Conservation (phyloP, 2,888 invertebrate genomes). For the Margaritifera margaritifera region DNA sequence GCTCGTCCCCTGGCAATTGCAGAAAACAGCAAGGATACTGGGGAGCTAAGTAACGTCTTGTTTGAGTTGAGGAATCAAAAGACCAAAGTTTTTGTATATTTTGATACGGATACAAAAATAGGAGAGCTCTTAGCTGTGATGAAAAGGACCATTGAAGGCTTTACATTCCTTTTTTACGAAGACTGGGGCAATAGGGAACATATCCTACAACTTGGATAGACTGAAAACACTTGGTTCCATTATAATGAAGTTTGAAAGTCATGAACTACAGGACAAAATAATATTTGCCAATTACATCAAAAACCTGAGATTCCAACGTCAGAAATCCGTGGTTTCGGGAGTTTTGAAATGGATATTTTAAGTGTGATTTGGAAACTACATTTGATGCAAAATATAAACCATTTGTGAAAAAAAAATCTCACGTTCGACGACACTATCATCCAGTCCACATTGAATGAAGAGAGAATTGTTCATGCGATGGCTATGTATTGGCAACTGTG, state of each 20-base stretch:
- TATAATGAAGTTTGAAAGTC: conserved; percentile 45
- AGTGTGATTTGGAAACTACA: conserved; percentile 50
- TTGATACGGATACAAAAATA: conserved; percentile 57
- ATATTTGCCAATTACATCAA: conserved; percentile 24
- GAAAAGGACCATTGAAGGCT: conserved; percentile 32
- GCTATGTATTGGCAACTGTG: conserved; percentile 54
- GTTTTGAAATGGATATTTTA: conserved; percentile 58
- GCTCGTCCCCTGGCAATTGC: conserved; percentile 39
- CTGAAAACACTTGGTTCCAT: conserved; percentile 50
- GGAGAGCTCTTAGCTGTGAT: conserved; percentile 43
- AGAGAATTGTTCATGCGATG: conserved; percentile 54
- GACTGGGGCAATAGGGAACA: conserved; percentile 55
- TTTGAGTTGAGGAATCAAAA: conserved; percentile 25
- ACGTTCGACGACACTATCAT: conserved; percentile 26
- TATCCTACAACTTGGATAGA: conserved; percentile 37
- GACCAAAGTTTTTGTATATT: conserved; percentile 60
- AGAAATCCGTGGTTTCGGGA: conserved; percentile 60
- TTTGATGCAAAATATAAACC: conserved; percentile 42
- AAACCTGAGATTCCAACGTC: conserved; percentile 14
- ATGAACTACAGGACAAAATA: conserved; percentile 13
- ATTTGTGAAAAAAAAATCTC: conserved; percentile 26
- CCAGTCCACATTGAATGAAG: conserved; percentile 36
- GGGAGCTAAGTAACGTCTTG: conserved; percentile 28
- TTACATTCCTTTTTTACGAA: conserved; percentile 60
- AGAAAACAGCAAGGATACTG: conserved; percentile 26